Conservation (phyloP, 2,797 vertebrate genomes). For the Catharus ustulatus region DNA sequence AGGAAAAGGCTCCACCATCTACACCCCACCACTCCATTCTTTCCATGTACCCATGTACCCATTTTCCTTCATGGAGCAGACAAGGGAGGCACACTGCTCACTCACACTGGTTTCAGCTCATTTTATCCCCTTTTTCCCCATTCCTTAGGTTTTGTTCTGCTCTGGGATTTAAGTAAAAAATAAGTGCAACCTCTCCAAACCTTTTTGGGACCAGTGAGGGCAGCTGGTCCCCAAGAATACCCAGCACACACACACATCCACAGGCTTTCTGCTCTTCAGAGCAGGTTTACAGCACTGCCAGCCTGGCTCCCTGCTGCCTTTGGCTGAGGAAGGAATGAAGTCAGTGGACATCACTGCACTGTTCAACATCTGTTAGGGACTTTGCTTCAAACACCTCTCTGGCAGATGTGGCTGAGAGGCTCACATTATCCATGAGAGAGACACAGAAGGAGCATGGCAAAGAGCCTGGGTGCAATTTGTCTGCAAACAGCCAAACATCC, state of each 20-base stretch:
- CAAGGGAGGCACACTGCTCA: neutral
- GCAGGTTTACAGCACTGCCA: neutral
- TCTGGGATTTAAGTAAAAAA: neutral
- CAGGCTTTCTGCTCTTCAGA: neutral
- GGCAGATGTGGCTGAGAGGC: neutral
- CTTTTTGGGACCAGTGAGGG: fast-evolving
- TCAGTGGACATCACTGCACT: neutral
- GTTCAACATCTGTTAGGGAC: neutral
- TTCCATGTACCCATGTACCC: fast-evolving
- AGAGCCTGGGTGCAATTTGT: neutral
- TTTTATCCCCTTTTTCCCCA: neutral
- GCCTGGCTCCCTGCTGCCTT: neutral
- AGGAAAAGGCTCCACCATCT: neutral
- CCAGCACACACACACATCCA: neutral
- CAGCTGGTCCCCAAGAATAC: neutral
- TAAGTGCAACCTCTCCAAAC: neutral
- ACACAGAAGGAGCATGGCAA: neutral
- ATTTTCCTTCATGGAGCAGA: neutral
- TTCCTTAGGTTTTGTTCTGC: neutral
- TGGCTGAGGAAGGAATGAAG: neutral
- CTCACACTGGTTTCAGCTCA: neutral
- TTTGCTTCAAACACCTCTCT: neutral
- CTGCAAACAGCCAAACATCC: neutral
- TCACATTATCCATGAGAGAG: neutral
- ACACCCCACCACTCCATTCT: neutral